Base-by-base conservation (phyloP, 1,140 invertebrate genomes). In the Schlechtendalia chinensis region DNA sequence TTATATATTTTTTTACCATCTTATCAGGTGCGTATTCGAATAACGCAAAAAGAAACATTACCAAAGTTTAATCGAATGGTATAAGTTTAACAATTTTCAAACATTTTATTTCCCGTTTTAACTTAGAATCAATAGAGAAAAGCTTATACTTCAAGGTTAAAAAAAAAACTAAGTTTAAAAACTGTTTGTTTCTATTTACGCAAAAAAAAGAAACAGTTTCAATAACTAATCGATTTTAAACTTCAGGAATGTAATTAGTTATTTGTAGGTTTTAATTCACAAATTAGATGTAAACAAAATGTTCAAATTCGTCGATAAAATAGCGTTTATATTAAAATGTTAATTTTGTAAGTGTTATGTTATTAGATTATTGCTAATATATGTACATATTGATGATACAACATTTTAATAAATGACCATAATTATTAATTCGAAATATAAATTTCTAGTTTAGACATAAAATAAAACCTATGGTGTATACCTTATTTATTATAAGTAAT, bases 1-100 rank as follows among this genome's bases (percentile, higher is more conserved):
- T 39, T 8, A 8, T 3, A 4, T 50, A 50, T 65, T 67, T 6
- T 61, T 12, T 22, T 14, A 11, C 63, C 11, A 19, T n/a, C 63
- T 67, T 67, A 32, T 67, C 39, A 69, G 12, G 45, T 69, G 24
- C 45, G 45, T 69, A 47, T 72, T 72, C 24, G 11, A 72, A 72
- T 29, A 54, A 29, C 27, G 27, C 0, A 17, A 72, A 63, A 32
- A 32, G 32, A 32, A 72, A 71, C 24, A n/a, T 71, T 72, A 53
- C 50, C 27, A n/a, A 72, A 54, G 69, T 72, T 72, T 72, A 54
- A 72, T 72, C 8, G 50, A 72, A 72, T 72, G 47, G 17, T 54
- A 72, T 72, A 72, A 72, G 69, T 72, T 72, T n/a, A 72, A 72
- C 69, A 27, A 54, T 72, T 53, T 19, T 54, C 16, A 12, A 72